phyloP scores from a whole-genome alignment of 2,888 invertebrate genomes.

The Linnaemya vulpina region DNA sequence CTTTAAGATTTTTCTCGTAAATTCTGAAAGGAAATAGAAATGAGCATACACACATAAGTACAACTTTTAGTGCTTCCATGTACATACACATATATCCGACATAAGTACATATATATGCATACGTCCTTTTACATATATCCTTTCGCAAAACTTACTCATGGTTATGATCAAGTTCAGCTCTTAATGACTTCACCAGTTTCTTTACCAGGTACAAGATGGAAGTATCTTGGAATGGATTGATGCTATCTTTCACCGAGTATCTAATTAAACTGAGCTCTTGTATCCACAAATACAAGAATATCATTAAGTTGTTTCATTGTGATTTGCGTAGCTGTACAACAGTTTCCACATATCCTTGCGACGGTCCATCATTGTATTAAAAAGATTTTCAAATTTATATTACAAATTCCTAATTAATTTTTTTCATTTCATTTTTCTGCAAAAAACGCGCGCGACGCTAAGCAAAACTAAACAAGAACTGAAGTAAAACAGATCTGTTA shows the following conservation, averaged over 20 bases:
- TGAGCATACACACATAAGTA: too few relatives aligned
- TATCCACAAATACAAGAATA: constrained; percentile 77
- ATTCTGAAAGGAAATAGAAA: constrained; percentile 72
- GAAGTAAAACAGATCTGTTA: constrained; percentile 9
- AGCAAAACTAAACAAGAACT: neutral
- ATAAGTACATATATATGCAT: too few relatives aligned
- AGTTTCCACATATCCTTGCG: constrained; percentile 81
- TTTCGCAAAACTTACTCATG: constrained; percentile 71
- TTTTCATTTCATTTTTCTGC: neutral
- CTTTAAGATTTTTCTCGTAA: constrained; percentile 76
- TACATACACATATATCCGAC: neutral
- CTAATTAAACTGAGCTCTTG: constrained; percentile 80
- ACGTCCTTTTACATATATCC: too few relatives aligned
- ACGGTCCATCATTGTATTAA: constrained; percentile 75
- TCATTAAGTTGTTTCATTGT: constrained; percentile 75
- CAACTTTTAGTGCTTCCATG: too few relatives aligned
- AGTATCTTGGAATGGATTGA: constrained; percentile 77
- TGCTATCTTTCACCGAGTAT: constrained; percentile 74
- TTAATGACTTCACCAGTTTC: constrained; percentile 76
- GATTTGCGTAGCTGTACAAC: constrained; percentile 78
- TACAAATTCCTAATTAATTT: neutral
- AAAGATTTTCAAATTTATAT: neutral
- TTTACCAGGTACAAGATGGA: constrained; percentile 79
- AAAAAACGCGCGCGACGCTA: constrained; percentile 37
- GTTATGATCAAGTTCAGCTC: constrained; percentile 36